These are phyloP conservation scores for Synergus gifuensis DNA, from an alignment of 2,888 invertebrate species.

Conservation along the genomic window DNA sequence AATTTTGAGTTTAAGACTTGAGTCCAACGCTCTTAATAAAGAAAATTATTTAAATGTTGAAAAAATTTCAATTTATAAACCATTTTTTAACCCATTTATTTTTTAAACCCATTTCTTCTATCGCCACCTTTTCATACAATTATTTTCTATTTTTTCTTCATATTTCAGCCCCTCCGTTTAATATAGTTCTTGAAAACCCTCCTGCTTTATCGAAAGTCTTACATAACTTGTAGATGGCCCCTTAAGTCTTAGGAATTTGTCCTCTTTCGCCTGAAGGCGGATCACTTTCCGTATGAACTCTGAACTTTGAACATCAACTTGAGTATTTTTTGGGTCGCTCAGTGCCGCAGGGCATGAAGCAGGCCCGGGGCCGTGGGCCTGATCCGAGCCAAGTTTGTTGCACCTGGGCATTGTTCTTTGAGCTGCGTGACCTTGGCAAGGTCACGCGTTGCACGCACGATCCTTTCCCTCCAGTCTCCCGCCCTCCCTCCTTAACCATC, in stretches of 20 bases:
- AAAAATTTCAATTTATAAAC: too few species aligned
- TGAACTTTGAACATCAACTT: not conserved
- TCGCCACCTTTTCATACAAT: too few species aligned
- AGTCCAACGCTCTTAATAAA: too few species aligned
- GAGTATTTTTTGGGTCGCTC: not conserved
- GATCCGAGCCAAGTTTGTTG: conserved; percentile 62
- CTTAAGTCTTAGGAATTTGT: not conserved
- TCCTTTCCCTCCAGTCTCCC: conserved; percentile 51
- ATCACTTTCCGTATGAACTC: conserved; percentile 13
- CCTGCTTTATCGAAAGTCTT: not conserved
- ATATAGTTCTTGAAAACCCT: too few species aligned
- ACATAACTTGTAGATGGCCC: not conserved
- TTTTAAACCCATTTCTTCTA: too few species aligned
- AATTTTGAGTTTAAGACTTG: too few species aligned
- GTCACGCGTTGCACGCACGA: conserved; percentile 67
- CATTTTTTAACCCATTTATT: too few species aligned
- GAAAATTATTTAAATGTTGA: too few species aligned
- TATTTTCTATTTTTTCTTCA: too few species aligned
- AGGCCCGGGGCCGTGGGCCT: conserved; percentile 16
- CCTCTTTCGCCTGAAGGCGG: not conserved
- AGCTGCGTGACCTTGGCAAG: conserved; percentile 71
- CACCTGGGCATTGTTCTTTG: conserved; percentile 71
- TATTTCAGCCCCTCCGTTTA: too few species aligned
- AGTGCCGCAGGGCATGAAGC: not conserved
- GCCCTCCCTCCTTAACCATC: conserved; percentile 45